Conservation (phyloP, 2,797 vertebrate species). For the Peromyscus aztecus region DNA sequence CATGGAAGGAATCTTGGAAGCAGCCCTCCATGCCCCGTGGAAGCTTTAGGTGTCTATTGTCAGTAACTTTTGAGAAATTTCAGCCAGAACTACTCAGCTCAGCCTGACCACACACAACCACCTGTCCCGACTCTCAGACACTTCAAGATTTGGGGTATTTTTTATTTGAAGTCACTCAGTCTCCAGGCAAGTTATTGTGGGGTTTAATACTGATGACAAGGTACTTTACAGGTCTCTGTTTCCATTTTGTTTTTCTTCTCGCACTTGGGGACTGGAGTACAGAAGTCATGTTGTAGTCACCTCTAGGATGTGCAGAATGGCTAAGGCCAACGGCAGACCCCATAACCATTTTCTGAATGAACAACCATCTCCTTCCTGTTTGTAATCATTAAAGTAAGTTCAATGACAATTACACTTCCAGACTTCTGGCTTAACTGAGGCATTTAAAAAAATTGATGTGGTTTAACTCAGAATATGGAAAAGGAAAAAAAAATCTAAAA, state of each 20-base stretch:
- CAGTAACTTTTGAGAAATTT: neutral
- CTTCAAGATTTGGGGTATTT: neutral
- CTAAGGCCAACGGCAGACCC: slow-evolving; percentile 23
- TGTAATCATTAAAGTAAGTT: slow-evolving; percentile 79
- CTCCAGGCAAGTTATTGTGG: neutral
- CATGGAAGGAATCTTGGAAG: neutral
- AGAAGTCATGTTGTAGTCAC: neutral
- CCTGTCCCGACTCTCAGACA: neutral
- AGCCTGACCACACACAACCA: neutral
- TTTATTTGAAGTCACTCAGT: neutral
- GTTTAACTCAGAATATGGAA: slow-evolving; percentile 74
- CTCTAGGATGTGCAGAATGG: neutral
- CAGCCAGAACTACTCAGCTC: neutral
- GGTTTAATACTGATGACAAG: neutral
- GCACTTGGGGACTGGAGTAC: neutral
- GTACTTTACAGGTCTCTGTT: neutral
- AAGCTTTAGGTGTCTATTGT: neutral
- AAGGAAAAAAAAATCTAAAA: slow-evolving; percentile 53
- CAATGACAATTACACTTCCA: slow-evolving; percentile 78
- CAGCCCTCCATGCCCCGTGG: too few species aligned
- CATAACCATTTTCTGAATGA: slow-evolving; percentile 79
- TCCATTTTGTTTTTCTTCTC: neutral
- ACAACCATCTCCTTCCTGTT: slow-evolving; percentile 72
- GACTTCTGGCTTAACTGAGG: slow-evolving; percentile 77
- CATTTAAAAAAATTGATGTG: slow-evolving; percentile 69